These are phyloP conservation scores for Agrochola macilenta DNA, from an alignment of 2,888 invertebrate genomes.

Conservation along the genomic window DNA sequence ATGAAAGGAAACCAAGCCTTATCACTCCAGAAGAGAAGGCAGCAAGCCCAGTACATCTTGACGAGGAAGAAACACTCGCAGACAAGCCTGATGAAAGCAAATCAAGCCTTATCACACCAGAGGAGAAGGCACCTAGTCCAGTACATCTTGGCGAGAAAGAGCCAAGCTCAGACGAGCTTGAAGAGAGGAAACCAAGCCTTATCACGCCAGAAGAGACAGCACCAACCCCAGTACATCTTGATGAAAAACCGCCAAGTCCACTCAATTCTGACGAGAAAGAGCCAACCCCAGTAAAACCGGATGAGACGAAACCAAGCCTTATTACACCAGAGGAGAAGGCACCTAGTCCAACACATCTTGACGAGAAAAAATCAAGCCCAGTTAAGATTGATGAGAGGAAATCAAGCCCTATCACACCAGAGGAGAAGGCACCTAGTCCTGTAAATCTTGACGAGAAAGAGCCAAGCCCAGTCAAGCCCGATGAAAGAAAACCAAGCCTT, in stretches of 20 bases:
- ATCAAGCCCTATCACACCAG: background rate
- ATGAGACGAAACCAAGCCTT: background rate
- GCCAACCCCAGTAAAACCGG: background rate
- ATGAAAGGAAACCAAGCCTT: background rate
- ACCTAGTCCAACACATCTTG: conserved; percentile 30
- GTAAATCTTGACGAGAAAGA: background rate
- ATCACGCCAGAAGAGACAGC: background rate
- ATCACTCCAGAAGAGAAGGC: background rate
- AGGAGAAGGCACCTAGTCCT: background rate
- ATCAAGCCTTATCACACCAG: background rate
- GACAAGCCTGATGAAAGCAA: background rate
- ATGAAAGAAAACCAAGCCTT: background rate
- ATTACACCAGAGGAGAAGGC: conserved; percentile 28
- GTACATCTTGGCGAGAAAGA: too few species aligned
- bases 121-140: too few species aligned
- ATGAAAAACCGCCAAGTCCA: background rate
- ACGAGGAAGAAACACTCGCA: too few species aligned
- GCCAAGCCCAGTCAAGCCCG: background rate
- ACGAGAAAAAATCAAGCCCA: conserved; percentile 5
- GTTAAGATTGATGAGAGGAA: conserved; percentile 31
- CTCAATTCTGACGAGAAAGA: background rate
- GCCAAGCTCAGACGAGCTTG: too few species aligned
- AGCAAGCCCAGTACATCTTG: background rate
- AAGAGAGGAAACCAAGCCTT: background rate
- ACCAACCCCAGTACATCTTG: background rate